Base-by-base conservation (phyloP, 2,797 vertebrate genomes). In the Fundulus diaphanus region DNA sequence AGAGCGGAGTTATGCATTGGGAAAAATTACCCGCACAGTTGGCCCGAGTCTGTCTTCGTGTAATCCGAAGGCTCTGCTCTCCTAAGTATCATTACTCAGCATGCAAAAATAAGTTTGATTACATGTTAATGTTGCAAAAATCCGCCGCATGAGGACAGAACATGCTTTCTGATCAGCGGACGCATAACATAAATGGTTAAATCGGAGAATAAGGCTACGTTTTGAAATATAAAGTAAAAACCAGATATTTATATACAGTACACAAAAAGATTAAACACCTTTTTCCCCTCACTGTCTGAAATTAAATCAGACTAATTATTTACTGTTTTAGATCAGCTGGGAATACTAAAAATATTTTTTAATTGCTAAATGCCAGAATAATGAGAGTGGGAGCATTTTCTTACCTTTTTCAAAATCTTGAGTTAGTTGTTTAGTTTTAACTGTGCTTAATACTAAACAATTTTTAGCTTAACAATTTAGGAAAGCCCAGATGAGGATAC, bases 21-120 rank as follows among this genome's bases (percentile, higher is more conserved):
- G 70, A 61, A 70, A n/a, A 76, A 71, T 83, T 70, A 74, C 59
- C 49, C 56, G 56, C 73, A 79, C 77, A 82, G 72, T 49, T 72
- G 42, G 42, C 15, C 37, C 54, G 65, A 73, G 31, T 29, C 49
- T 0, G 0, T 56, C 56, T 77, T 75, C 67, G 42, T 76, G 56
- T 82, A 76, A 71, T 65, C 46, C 35, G 11, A 24, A 51, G 76
- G 76, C 51, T 56, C 9, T 51, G 29, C 69, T 84, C 61, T 57
- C 35, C 49, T 33, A 24, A 22, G 40, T 56, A 13, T 44, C 56
- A 6, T n/a, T 51, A 49, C 2, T 80, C 51, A 72, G 61, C 11
- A 72, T 16, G 65, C 35, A 31, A 31, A 76, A 7, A 74, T 42
- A 6, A 1, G 13, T 35, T 70, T 29, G 18, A 51, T 13, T 46